Conservation (phyloP, 2,797 vertebrate genomes). For the Microchirus variegatus region DNA sequence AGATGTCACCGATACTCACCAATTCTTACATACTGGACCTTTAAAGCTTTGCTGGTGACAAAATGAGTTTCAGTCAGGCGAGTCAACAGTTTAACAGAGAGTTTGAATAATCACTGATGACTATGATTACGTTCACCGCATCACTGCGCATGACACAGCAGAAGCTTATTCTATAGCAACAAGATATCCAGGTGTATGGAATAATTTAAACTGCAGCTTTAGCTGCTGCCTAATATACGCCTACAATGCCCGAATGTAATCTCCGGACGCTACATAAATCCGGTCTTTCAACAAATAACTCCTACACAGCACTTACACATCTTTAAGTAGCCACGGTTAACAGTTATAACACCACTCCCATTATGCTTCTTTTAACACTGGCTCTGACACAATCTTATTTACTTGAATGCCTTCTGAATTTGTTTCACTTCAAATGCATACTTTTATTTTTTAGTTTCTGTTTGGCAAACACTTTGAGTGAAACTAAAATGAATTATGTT, state of each 20-base stretch:
- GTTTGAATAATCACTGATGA: constrained; percentile 29
- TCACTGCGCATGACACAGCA: constrained; percentile 20
- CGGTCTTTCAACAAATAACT: constrained; percentile 35
- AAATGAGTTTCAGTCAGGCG: background rate
- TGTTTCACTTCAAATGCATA: background rate
- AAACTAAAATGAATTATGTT: too few relatives aligned
- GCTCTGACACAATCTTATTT: constrained; percentile 23
- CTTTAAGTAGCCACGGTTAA: constrained; percentile 41
- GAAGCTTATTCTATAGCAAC: background rate
- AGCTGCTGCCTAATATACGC: constrained; percentile 18
- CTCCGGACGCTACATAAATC: constrained; percentile 27
- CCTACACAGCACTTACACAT: constrained; percentile 41
- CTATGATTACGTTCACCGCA: background rate
- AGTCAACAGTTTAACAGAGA: constrained; percentile 26
- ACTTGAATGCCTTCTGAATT: constrained; percentile 15
- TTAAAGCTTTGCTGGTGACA: too few relatives aligned
- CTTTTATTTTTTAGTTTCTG: background rate
- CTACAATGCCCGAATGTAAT: constrained; percentile 30
- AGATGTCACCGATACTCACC: too few relatives aligned
- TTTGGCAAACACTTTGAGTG: too few relatives aligned
- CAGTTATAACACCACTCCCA: constrained; percentile 6
- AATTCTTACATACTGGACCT: too few relatives aligned
- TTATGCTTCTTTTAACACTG: constrained; percentile 9
- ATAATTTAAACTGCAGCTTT: background rate
- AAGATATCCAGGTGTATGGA: too few relatives aligned